A percentile compares a stretch with the other conserved stretches of the same genome.
phyloP scores from a whole-genome alignment of 2,113 vertebrate genomes.

The Stegostoma tigrinum region DNA sequence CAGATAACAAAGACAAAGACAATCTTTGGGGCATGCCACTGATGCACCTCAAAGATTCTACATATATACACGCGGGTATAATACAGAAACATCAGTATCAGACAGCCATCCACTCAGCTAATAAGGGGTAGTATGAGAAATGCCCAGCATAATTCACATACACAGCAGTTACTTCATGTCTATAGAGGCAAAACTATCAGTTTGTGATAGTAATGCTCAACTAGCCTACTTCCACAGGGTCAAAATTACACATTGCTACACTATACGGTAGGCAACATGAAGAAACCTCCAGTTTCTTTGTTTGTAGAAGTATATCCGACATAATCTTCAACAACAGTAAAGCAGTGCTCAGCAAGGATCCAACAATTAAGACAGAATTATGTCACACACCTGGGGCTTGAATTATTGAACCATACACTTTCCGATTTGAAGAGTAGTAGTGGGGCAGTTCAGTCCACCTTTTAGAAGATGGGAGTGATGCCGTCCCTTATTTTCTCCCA shows the following conservation, averaged over 20 bases:
- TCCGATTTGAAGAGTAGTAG: background rate
- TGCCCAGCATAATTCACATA: background rate
- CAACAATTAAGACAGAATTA: background rate
- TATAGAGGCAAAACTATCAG: background rate
- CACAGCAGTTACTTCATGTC: background rate
- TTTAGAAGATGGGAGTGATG: background rate
- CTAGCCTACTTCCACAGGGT: background rate
- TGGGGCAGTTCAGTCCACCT: background rate
- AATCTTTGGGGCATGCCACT: background rate
- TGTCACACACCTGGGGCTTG: background rate
- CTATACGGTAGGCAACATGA: background rate
- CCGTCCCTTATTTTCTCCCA: background rate
- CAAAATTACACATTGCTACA: background rate
- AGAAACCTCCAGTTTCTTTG: too few species aligned
- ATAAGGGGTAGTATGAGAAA: background rate
- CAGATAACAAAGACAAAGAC: background rate
- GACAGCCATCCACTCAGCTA: background rate
- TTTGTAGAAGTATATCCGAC: background rate
- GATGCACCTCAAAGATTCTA: background rate
- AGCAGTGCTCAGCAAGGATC: background rate
- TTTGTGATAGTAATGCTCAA: background rate
- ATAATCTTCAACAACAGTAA: background rate
- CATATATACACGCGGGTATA: background rate
- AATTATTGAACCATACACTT: too few species aligned
- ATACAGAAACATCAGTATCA: background rate